Percentiles rank a stretch among this genome's conserved stretches.
These are phyloP conservation scores for Cariama cristata DNA, from an alignment of 2,113 vertebrate species.

Conservation along the genomic window DNA sequence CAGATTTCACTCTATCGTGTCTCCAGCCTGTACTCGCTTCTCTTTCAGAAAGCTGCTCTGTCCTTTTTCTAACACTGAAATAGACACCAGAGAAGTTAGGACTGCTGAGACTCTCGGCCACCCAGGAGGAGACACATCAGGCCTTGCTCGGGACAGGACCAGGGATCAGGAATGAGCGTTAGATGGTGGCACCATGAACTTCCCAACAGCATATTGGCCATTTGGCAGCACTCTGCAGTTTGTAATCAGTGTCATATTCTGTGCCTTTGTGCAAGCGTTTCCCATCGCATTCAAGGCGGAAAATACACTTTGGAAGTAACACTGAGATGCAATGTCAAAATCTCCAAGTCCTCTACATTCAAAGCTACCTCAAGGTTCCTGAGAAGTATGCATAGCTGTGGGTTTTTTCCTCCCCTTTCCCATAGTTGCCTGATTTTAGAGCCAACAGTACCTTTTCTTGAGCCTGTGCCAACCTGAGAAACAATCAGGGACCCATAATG, in stretches of 20 bases:
- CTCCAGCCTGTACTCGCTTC: not conserved
- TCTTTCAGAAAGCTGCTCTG: not conserved
- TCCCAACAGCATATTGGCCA: accelerated
- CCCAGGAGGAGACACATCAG: not conserved
- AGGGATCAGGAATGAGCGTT: not conserved
- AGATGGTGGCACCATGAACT: not conserved
- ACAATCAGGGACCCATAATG: not conserved
- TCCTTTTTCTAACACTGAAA: not conserved
- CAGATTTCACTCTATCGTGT: not conserved
- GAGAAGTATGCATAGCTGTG: not conserved
- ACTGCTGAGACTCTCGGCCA: not conserved
- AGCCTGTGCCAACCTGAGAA: not conserved
- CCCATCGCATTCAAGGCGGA: not conserved
- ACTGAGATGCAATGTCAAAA: not conserved
- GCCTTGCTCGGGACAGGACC: not conserved
- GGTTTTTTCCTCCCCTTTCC: not conserved
- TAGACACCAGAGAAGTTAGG: not conserved
- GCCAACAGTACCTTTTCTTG: not conserved
- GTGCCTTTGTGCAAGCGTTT: not conserved
- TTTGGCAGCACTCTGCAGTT: not conserved
- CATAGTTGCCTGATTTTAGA: not conserved
- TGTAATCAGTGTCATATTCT: not conserved
- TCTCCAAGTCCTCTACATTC: not conserved
- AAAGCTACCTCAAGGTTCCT: not conserved
- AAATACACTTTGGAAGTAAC: not conserved